Conservation (phyloP, 1,140 invertebrate genomes). For the Battus philenor region DNA sequence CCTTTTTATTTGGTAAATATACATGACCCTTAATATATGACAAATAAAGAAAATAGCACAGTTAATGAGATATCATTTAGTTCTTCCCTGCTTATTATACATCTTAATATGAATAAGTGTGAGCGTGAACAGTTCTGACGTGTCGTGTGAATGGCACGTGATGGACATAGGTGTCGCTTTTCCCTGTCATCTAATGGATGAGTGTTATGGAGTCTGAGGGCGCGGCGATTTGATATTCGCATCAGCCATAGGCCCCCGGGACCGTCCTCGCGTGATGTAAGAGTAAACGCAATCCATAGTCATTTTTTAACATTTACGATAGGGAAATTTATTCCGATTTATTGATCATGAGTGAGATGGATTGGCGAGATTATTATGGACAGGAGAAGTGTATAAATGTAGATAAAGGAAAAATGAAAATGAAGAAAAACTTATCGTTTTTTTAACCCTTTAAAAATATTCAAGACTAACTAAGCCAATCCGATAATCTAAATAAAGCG, state of each 20-base stretch:
- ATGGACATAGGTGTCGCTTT: constrained; percentile 52
- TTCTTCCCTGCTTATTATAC: constrained; percentile 24
- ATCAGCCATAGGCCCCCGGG: constrained; percentile 56
- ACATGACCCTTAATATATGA: constrained; percentile 32
- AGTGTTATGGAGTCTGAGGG: constrained; percentile 59
- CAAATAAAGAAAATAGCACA: constrained; percentile 52
- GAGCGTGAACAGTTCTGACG: constrained; percentile 35
- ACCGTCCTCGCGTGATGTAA: constrained; percentile 52
- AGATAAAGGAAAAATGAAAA: too few relatives aligned
- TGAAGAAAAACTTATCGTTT: too few relatives aligned
- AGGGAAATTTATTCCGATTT: constrained; percentile 41
- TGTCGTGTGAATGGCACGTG: constrained; percentile 33
- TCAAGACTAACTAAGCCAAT: too few relatives aligned
- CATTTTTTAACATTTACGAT: constrained; percentile 44
- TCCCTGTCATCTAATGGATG: constrained; percentile 56
- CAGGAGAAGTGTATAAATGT: too few relatives aligned
- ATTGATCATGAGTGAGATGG: constrained; percentile 17
- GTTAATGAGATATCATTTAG: constrained; percentile 55
- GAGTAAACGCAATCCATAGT: constrained; percentile 39
- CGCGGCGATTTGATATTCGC: constrained; percentile 67
- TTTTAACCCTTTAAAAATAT: too few relatives aligned
- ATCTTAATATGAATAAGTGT: constrained; percentile 10
- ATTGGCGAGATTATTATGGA: neutral
- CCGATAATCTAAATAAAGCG: too few relatives aligned
- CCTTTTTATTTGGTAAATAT: constrained; percentile 35